A percentile compares a stretch with the other conserved stretches of the same genome.
Evolutionary conservation across 2,888 invertebrate species (phyloP).

Genomic region (Sesamia inferens): DNA sequence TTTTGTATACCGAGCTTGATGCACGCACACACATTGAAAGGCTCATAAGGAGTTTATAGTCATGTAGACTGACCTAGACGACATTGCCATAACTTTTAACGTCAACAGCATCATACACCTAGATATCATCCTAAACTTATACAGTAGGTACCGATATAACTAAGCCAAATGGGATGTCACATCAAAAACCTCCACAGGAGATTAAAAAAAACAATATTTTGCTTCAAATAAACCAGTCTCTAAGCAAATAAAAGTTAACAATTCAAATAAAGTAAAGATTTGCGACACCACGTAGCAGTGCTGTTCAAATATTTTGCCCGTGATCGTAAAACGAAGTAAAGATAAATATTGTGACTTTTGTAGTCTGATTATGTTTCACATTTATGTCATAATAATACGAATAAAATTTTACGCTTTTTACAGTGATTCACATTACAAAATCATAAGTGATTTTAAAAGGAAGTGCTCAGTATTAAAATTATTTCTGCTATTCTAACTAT

Average conservation of each 20-base stretch:
- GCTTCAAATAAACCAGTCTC: constrained; percentile 52
- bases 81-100: constrained; percentile 17
- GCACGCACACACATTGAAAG: constrained; percentile 14
- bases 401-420: constrained; percentile 45
- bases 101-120: neutral
- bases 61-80: neutral
- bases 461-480: neutral
- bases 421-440: constrained; percentile 30
- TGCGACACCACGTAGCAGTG: constrained; percentile 69
- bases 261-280: constrained; percentile 68
- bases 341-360: constrained; percentile 71
- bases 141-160: neutral
- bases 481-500: neutral
- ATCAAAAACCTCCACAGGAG: constrained; percentile 32
- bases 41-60: constrained; percentile 25
- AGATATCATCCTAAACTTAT: constrained; percentile 6
- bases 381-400: constrained; percentile 54
- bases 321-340: constrained; percentile 75
- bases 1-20: neutral
- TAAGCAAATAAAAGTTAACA: constrained; percentile 61
- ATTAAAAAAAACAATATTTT: constrained; percentile 40
- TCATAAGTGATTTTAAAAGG: neutral
- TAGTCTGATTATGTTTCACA: constrained; percentile 64
- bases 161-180: constrained; percentile 20
- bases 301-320: constrained; percentile 70